Conservation (phyloP, 1,140 invertebrate species). For the Hypothenemus hampei region DNA sequence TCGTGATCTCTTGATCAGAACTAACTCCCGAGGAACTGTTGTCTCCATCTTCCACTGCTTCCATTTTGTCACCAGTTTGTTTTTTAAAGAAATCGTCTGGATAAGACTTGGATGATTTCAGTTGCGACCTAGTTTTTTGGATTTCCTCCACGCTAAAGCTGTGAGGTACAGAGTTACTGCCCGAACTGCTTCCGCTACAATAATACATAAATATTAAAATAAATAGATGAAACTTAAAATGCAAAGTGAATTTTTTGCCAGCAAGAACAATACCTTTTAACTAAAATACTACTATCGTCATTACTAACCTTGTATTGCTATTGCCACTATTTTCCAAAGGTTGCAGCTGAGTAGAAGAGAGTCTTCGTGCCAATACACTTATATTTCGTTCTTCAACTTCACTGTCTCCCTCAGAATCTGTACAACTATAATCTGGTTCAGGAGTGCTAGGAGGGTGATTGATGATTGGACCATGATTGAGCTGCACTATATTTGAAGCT, state of each 20-base stretch:
- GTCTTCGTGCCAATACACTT: constrained; percentile 31
- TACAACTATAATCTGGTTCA: constrained; percentile 84
- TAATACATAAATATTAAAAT: constrained; percentile 24
- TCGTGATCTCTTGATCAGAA: constrained; percentile 71
- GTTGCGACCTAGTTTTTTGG: constrained; percentile 73
- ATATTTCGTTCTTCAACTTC: constrained; percentile 35
- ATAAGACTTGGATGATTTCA: constrained; percentile 80
- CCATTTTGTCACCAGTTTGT: constrained; percentile 36
- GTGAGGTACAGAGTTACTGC: constrained; percentile 71
- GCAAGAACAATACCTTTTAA: no score
- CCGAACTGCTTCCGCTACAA: constrained; percentile 61
- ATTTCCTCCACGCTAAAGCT: constrained; percentile 84
- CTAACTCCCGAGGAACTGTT: constrained; percentile 83
- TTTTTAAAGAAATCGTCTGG: constrained; percentile 69
- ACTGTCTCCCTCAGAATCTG: constrained; percentile 58
- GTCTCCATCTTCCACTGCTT: constrained; percentile 67
- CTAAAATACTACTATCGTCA: no score
- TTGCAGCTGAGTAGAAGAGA: constrained; percentile 35
- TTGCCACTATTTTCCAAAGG: constrained; percentile 59
- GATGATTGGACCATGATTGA: constrained; percentile 27
- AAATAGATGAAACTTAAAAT: no score
- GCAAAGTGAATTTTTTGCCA: no score
- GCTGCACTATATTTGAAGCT: constrained; percentile 42
- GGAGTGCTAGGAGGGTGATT: constrained; percentile 68
- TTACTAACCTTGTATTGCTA: constrained; percentile 59